Evolutionary conservation across 2,797 vertebrate genomes (phyloP).

Genomic region (Pipistrellus pipistrellus): DNA sequence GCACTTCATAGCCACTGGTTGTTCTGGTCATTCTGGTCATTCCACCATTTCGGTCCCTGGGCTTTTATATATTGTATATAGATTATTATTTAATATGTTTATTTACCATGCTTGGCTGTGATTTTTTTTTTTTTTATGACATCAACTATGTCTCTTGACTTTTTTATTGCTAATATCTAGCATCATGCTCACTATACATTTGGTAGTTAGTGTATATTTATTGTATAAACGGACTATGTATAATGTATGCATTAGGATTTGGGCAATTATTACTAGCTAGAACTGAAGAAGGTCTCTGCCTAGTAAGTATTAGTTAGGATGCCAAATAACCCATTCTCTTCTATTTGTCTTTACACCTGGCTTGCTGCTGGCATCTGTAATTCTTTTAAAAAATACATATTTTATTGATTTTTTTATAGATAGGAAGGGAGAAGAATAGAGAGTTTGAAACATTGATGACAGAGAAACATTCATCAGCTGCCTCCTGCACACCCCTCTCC

Average conservation of each 20-base stretch:
- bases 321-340: background rate
- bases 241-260: background rate
- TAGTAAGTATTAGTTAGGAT: background rate
- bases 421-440: too few species aligned
- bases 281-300: background rate
- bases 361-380: background rate
- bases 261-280: background rate
- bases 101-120: background rate
- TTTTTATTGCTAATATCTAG: background rate
- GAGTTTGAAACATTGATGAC: too few species aligned
- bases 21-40: too few species aligned
- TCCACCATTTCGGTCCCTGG: too few species aligned
- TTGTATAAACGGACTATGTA: background rate
- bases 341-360: background rate
- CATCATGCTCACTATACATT: background rate
- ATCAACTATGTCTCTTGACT: background rate
- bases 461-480: too few species aligned
- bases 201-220: background rate
- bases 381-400: background rate
- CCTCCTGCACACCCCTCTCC: too few species aligned
- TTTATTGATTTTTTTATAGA: too few species aligned
- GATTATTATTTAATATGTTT: constrained; percentile 27
- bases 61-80: too few species aligned
- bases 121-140: constrained; percentile 18
- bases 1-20: too few species aligned